phyloP scores from a whole-genome alignment of 92 coral and sea anemone species.

The Parazoanthus atlanticus region DNA sequence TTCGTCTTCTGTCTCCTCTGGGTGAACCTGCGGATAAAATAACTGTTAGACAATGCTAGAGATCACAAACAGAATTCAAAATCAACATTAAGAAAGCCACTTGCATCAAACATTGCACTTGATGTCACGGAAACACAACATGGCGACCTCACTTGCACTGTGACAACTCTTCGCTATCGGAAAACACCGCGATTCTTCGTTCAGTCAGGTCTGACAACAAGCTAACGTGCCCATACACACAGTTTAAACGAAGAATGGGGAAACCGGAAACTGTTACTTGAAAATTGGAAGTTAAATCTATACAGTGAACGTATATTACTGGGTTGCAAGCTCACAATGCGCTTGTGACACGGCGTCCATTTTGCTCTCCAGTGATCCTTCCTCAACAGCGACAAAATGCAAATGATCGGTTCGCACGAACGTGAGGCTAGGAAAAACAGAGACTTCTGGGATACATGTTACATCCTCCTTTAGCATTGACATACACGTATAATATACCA shows the following conservation, averaged over 20 bases:
- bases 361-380: not conserved
- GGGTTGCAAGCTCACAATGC: not conserved
- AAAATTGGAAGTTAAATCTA: too few relatives aligned
- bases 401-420: conserved; percentile 1
- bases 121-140: conserved; percentile 19
- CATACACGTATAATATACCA: too few relatives aligned
- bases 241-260: conserved; percentile 28
- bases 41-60: not conserved
- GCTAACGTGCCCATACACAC: conserved; percentile 36
- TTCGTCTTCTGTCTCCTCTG: conserved; percentile 35
- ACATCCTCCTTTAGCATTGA: conserved; percentile 20
- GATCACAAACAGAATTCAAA: not conserved
- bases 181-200: not conserved
- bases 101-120: conserved; percentile 13
- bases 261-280: too few relatives aligned
- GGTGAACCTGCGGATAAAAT: conserved; percentile 32
- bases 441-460: conserved; percentile 13
- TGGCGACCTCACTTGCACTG: conserved; percentile 17
- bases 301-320: too few relatives aligned
- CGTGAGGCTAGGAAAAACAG: conserved; percentile 6
- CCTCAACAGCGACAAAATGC: not conserved
- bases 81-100: not conserved
- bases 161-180: not conserved
- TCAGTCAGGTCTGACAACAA: conserved; percentile 11
- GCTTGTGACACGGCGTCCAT: not conserved